Evolutionary conservation across 2,797 vertebrate genomes (phyloP).

Genomic region (Crocodylus rhombifer): DNA sequence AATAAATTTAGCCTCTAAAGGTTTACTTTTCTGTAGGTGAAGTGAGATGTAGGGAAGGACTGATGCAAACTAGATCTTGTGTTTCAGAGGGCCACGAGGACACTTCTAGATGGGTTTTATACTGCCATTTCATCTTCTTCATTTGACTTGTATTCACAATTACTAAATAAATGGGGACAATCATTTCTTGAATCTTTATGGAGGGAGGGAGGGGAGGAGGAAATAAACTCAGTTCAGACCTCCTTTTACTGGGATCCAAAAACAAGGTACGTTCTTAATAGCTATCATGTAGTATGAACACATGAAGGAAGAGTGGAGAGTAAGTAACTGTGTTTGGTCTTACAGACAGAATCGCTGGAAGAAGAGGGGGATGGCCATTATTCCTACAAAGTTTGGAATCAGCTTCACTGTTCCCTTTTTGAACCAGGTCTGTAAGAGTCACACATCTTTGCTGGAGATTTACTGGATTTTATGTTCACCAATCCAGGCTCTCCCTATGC

Average conservation of each 20-base stretch:
- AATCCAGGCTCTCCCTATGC: background rate
- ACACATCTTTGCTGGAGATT: background rate
- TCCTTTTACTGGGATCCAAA: background rate
- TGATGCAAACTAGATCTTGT: background rate
- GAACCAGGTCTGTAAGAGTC: conserved; percentile 88
- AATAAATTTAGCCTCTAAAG: background rate
- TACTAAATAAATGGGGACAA: background rate
- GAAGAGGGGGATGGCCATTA: conserved; percentile 92
- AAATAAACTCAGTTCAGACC: background rate
- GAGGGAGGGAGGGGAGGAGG: no score
- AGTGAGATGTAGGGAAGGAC: background rate
- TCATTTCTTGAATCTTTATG: no score
- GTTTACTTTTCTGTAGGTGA: background rate
- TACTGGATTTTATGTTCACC: background rate
- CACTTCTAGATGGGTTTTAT: background rate
- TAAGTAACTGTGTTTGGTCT: background rate
- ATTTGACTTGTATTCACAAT: background rate
- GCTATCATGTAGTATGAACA: background rate
- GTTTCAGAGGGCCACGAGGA: background rate
- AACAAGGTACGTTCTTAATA: background rate
- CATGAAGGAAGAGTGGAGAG: background rate
- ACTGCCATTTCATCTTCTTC: background rate
- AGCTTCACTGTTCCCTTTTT: conserved; percentile 89
- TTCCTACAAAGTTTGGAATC: conserved; percentile 96
- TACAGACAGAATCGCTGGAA: conserved; percentile 94